Evolutionary conservation across 2,888 invertebrate species (phyloP).

Genomic region (Cheilosia vulpina): DNA sequence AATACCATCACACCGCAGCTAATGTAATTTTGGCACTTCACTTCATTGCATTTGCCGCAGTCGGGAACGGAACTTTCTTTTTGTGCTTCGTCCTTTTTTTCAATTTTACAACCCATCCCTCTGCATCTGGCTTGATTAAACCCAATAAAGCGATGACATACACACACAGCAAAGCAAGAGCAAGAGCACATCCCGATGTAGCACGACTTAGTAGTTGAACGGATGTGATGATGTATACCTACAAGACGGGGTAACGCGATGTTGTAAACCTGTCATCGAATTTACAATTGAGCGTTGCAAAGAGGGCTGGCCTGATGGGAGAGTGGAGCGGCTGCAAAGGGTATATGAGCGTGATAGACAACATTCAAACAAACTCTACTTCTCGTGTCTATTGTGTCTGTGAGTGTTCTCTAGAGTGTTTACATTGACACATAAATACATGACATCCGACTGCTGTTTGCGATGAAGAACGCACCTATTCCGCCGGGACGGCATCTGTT

Average conservation of each 20-base stretch:
- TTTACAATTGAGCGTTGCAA: slow-evolving; percentile 47
- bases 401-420: slow-evolving; percentile 41
- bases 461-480: slow-evolving; percentile 49
- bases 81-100: slow-evolving; percentile 30
- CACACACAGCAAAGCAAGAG: slow-evolving; percentile 23
- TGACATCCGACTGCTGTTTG: slow-evolving; percentile 54
- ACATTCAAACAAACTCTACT: slow-evolving; percentile 29
- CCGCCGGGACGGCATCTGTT: slow-evolving; percentile 28
- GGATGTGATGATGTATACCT: slow-evolving; percentile 31
- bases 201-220: slow-evolving; percentile 19
- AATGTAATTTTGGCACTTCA: slow-evolving; percentile 63
- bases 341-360: slow-evolving; percentile 36
- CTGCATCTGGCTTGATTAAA: slow-evolving; percentile 65
- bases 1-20: slow-evolving; percentile 17
- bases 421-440: slow-evolving; percentile 57
- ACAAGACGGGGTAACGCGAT: slow-evolving; percentile 23
- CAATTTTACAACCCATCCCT: slow-evolving; percentile 59
- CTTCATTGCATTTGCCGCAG: slow-evolving; percentile 58
- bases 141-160: slow-evolving; percentile 52
- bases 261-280: slow-evolving; percentile 66
- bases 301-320: not conserved
- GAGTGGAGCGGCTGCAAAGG: slow-evolving; percentile 6
- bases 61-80: slow-evolving; percentile 26
- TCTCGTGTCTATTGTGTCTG: slow-evolving; percentile 6
- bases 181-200: slow-evolving; percentile 5